Base-by-base conservation (phyloP, 2,797 vertebrate genomes). In the Molothrus aeneus region DNA sequence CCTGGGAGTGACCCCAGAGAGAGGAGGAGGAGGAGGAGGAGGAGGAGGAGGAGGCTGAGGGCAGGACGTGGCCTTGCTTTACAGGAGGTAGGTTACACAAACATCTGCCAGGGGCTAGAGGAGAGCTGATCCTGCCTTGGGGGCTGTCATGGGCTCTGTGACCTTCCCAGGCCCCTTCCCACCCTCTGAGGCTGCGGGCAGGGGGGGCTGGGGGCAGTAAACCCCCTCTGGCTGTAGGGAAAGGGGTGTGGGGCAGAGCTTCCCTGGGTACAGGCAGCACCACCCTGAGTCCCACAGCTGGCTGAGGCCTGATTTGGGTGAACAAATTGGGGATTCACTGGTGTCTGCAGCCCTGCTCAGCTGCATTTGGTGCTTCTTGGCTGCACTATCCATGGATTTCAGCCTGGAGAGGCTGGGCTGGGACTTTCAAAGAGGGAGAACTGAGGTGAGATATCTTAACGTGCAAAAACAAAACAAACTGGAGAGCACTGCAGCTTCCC, bases 41-140 rank as follows among this genome's bases (percentile, higher is more conserved):
- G 91, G 13, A 92, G 91, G 42, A 91, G 80, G 42, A 86, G 94
- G 88, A 50, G 93, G 72, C 85, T 43, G 80, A 72, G 91, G 81
- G 87, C 65, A 92, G 93, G 72, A 86, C 12, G 4, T 56, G 91
- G 20, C 80, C 63, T 95, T 64, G 75, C 80, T 63, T 86, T 65
- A 29, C 28, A 9, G 82, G 93, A 96, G 94, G 94, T 90, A 96
- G 73, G 96, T 96, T 95, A 95, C 90, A 90, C 86, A 97, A 97
- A 97, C 93, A 96, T 91, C 85, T 95, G 80, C 57, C 88, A 77
- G 87, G 18, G 82, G 82, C 65, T 43, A 24, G 11, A 29, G 82
- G 45, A 92, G 91, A 92, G 82, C 80, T 90, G 94, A 90, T 93
- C 65, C 82, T 93, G 94, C 85, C 95, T 40, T 21, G 82, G 5